Evolutionary conservation across 2,797 vertebrate genomes (phyloP), one percentile per base, ranked within the genome.

Genomic region (Salmo trutta): DNA sequence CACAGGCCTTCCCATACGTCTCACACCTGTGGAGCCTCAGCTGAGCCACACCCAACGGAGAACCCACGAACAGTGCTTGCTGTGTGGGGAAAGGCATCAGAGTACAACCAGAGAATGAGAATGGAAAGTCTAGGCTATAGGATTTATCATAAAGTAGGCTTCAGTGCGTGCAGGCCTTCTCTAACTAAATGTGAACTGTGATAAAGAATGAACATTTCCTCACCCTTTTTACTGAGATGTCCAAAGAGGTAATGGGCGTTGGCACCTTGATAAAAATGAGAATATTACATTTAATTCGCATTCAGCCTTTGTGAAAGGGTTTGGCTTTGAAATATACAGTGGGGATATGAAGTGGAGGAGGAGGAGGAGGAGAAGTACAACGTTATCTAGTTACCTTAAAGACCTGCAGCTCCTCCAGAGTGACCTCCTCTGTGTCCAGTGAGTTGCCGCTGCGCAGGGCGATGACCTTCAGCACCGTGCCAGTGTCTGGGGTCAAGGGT

Each of bases 171-270:
- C 21, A 5, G 64, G 24, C 29, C 4, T 27, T 29, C 10, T 12
- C 14, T 0, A 65, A 31, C 16, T 33, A 33, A 71, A 71, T 5
- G 66, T 41, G 68, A 47, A n/a, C 33, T 4, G 41, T 27, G 15
- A 21, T 15, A 24, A 24, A 51, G 19, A 36, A 31, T 21, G 53
- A 59, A 31, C 8, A 66, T 53, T 0, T 73, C 87, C 96, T 93
- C 87, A 99, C 98, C 74, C 98, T 95, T 89, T 99, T 99, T 75
- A 97, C 97, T 0, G 97, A 99, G 85, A 99, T 97, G 81, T 98
- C 96, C 96, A 99, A 93, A 47, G 96, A 95, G 0, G 94, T 97
- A 82, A 99, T 94, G 72, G 96, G 95, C 73, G 94, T 94, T 4
- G 97, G 95, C 0, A 80, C 88, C 98, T 99, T 90, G 7, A 85